Evolutionary conservation across 2,888 invertebrate species (phyloP), one percentile per base, ranked within the genome.

Genomic region (Phorcus lineatus): DNA sequence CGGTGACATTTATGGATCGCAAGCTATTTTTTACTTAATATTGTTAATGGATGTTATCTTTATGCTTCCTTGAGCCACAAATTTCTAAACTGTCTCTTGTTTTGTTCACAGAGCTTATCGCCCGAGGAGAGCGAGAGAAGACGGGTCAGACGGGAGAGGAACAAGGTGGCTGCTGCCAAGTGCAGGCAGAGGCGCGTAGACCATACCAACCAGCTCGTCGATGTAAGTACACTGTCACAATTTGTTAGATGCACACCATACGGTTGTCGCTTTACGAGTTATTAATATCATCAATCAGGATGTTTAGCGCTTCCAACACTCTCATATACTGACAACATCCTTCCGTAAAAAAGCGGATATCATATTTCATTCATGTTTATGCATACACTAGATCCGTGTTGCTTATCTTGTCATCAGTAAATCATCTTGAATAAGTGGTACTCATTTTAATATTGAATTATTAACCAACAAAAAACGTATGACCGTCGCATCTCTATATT

Each of bases 121-220:
- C 97, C 97, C 0, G 98, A 99, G 93, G 99, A 99, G 92, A 97
- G 97, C 91, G 97, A 98, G 90, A 95, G 98, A 81, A 95, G 98
- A 74, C 95, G 96, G 90, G 94, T 97, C 62, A 95, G 99, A 31
- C 95, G 99, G 74, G 98, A 99, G 92, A 94, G 99, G 83, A 99
- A 99, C 94, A 99, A 99, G 94, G 95, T 97, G 94, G 99, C 99
- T 52, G 99, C 99, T 77, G 99, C 99, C 0, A 95, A 99, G 87
- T 99, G 99, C 94, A 95, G 99, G 91, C 98, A 99, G 93, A 95
- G 99, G 86, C 95, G 99, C 83, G 96, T 99, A 89, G 99, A 99
- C 93, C 98, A 98, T 92, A 99, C 99, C 86, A 97, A 98, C 94
- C 95, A 96, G 87, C 95, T 99, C 52, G 95, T 97, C 88, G 95